Conservation (phyloP, 1,140 invertebrate genomes). For the Teleopsis dalmanni region DNA sequence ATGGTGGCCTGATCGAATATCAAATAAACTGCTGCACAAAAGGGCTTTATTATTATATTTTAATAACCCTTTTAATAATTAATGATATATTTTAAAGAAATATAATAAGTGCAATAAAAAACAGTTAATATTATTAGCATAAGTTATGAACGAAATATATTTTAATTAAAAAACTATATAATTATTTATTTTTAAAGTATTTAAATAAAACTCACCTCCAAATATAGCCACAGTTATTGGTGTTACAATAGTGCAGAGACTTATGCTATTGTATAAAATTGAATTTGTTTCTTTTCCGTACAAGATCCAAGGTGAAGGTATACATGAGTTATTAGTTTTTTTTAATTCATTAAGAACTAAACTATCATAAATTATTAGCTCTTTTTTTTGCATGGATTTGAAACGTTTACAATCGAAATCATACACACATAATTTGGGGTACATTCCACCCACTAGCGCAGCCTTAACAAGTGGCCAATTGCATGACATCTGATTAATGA, state of each 20-base stretch:
- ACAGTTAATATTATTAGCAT: no score
- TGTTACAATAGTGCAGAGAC: conserved; percentile 69
- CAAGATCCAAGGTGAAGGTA: conserved; percentile 75
- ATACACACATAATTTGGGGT: conserved; percentile 74
- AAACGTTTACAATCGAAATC: conserved; percentile 23
- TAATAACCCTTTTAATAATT: no score
- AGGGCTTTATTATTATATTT: no score
- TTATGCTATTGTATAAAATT: conserved; percentile 57
- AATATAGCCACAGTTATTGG: conserved; percentile 66
- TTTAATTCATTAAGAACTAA: conserved; percentile 55
- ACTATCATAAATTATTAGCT: conserved; percentile 41
- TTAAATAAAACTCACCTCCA: conserved; percentile 44
- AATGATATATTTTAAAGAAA: no score
- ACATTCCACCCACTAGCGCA: conserved; percentile 74
- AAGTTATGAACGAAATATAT: no score
- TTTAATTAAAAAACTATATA: no score
- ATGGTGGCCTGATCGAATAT: no score
- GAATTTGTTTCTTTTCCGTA: conserved; percentile 73
- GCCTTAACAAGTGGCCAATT: conserved; percentile 91
- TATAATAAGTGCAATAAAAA: no score
- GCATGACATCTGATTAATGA: conserved; percentile 76
- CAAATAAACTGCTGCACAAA: no score
- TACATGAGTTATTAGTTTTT: conserved; percentile 23
- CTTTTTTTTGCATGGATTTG: conserved; percentile 14
- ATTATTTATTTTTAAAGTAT: conserved; percentile 28